Conservation (phyloP, 2,888 invertebrate species). For the Epinotia demarniana region DNA sequence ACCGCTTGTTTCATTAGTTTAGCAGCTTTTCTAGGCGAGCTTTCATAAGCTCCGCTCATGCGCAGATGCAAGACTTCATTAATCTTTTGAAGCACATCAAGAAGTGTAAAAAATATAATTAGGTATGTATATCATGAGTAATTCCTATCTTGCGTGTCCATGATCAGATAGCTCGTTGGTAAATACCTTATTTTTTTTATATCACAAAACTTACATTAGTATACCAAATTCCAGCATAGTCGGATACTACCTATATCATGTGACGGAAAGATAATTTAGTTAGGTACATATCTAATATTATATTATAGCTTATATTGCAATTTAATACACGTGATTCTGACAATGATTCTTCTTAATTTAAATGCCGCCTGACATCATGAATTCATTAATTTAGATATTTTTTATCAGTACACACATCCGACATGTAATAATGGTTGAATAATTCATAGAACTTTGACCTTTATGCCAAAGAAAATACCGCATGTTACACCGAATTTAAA, state of each 20-base stretch:
- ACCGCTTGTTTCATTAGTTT: constrained; percentile 30
- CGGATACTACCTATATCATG: no score
- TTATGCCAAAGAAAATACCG: constrained; percentile 30
- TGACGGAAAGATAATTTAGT: no score
- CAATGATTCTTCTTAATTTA: no score
- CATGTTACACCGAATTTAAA: constrained; percentile 17
- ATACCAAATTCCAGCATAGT: no score
- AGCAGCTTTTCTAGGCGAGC: constrained; percentile 22
- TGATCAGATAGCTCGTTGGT: background rate
- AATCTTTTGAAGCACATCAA: constrained; percentile 4
- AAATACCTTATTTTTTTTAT: no score
- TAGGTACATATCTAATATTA: no score
- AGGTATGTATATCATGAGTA: background rate
- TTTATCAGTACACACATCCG: background rate
- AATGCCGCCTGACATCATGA: no score
- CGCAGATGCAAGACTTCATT: background rate
- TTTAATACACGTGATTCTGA: no score
- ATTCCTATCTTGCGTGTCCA: background rate
- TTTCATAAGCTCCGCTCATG: constrained; percentile 25
- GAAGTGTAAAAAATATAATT: no score
- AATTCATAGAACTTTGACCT: constrained; percentile 31
- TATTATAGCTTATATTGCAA: no score
- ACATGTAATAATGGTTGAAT: constrained; percentile 3
- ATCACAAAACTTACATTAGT: no score
- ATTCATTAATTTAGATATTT: no score